These are phyloP conservation scores for Alligator mississippiensis DNA, from an alignment of 2,113 vertebrate genomes.

Conservation along the genomic window DNA sequence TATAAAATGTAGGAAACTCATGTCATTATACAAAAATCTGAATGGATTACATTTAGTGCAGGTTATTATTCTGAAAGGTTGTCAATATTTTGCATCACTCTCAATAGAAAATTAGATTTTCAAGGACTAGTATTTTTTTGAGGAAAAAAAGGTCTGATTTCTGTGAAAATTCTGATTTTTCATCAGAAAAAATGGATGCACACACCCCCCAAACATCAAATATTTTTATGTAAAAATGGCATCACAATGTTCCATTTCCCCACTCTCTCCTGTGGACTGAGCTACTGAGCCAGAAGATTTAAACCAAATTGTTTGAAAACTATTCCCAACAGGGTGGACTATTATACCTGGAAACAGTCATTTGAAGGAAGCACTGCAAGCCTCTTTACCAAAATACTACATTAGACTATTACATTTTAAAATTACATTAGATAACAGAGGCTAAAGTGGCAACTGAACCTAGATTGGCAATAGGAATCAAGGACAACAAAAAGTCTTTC, in stretches of 20 bases:
- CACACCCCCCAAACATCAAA: not conserved
- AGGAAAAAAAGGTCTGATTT: not conserved
- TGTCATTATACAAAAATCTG: not conserved
- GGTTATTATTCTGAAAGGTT: not conserved
- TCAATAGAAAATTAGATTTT: not conserved
- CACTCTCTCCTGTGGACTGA: accelerated
- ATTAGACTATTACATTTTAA: not conserved
- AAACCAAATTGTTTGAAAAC: not conserved
- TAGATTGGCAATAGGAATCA: too few species aligned
- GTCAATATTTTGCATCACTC: not conserved
- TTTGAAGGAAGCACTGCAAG: not conserved
- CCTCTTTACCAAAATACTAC: not conserved
- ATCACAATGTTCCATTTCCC: not conserved
- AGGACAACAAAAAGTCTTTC: too few species aligned
- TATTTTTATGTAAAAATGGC: not conserved
- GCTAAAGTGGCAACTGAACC: too few species aligned
- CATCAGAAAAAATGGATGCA: not conserved
- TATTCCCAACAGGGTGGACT: not conserved
- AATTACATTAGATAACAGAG: not conserved
- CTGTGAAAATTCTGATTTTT: not conserved
- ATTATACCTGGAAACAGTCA: not conserved
- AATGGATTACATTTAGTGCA: not conserved
- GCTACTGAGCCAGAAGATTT: not conserved
- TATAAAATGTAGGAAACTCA: constrained; percentile 36
- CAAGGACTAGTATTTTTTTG: constrained; percentile 27